Percentiles rank a stretch among this genome's conserved stretches.
Evolutionary conservation across 1,140 invertebrate species (phyloP).

Genomic region (Megathymus violae): DNA sequence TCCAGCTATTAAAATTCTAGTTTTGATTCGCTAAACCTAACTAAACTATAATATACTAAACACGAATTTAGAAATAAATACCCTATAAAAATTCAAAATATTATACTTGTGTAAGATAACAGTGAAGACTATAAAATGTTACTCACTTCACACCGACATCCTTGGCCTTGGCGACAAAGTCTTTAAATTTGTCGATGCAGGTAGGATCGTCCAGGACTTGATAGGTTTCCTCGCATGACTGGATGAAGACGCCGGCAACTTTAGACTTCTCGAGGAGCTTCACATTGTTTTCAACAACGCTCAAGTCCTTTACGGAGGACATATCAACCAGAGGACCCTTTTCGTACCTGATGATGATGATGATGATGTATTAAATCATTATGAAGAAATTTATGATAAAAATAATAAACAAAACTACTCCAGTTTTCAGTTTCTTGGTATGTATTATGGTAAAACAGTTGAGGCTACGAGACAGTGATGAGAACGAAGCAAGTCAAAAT

Average conservation of each 20-base stretch:
- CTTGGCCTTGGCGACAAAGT: slow-evolving; percentile 72
- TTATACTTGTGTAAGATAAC: too few relatives aligned
- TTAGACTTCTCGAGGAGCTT: slow-evolving; percentile 83
- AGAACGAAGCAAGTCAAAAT: slow-evolving; percentile 3
- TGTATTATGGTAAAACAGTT: background rate
- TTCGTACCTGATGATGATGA: slow-evolving; percentile 84
- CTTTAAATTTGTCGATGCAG: slow-evolving; percentile 63
- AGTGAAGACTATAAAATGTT: too few relatives aligned
- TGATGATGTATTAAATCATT: too few relatives aligned
- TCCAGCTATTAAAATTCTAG: too few relatives aligned
- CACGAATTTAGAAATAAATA: too few relatives aligned
- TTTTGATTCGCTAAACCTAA: too few relatives aligned
- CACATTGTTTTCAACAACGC: slow-evolving; percentile 62
- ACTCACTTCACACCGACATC: slow-evolving; percentile 70
- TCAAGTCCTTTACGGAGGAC: slow-evolving; percentile 55
- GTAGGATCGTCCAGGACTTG: slow-evolving; percentile 53
- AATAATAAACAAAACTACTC: too few relatives aligned
- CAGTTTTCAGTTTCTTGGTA: too few relatives aligned
- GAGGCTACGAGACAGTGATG: background rate
- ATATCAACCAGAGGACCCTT: slow-evolving; percentile 86
- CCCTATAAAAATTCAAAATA: too few relatives aligned
- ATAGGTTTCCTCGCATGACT: slow-evolving; percentile 58
- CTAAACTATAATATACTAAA: too few relatives aligned
- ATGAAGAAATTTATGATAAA: too few relatives aligned
- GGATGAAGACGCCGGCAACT: slow-evolving; percentile 75